Evolutionary conservation across 2,888 invertebrate species (phyloP).

Genomic region (Anaspis maculata): DNA sequence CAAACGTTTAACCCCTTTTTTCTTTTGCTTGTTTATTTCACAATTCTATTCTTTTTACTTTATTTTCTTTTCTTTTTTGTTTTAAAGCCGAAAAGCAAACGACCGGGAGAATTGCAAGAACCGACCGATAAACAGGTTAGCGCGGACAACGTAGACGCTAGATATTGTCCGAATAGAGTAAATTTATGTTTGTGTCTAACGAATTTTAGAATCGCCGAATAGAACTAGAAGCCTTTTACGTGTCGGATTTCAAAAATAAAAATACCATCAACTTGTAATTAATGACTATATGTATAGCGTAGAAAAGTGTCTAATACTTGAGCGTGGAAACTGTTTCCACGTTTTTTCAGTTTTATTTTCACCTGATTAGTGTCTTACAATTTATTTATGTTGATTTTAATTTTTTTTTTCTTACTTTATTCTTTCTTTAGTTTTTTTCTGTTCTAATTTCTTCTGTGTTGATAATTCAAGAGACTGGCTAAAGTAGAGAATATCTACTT

Average conservation of each 20-base stretch:
- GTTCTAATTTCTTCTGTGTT: conserved; percentile 3
- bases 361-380: too few relatives aligned
- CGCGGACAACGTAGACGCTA: conserved; percentile 24
- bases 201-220: conserved; percentile 23
- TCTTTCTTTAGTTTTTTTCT: conserved; percentile 10
- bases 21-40: conserved; percentile 25
- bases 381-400: conserved; percentile 5
- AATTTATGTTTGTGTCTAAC: conserved; percentile 42
- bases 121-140: conserved; percentile 61
- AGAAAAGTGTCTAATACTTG: conserved; percentile 25
- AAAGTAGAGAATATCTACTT: conserved; percentile 7
- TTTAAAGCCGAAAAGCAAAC: conserved; percentile 61
- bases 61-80: conserved; percentile 50
- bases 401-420: conserved; percentile 10
- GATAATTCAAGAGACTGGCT: conserved; percentile 7
- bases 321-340: conserved; percentile 1
- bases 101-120: conserved; percentile 70
- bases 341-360: conserved; percentile 4
- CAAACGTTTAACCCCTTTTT: conserved; percentile 23
- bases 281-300: conserved; percentile 25
- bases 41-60: conserved; percentile 27
- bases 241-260: conserved; percentile 20
- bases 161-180: conserved; percentile 20
- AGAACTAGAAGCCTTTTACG: conserved; percentile 14
- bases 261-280: conserved; percentile 19